These are phyloP conservation scores for Orientallactaga sibirica DNA, from an alignment of 2,797 vertebrate species.

Conservation along the genomic window DNA sequence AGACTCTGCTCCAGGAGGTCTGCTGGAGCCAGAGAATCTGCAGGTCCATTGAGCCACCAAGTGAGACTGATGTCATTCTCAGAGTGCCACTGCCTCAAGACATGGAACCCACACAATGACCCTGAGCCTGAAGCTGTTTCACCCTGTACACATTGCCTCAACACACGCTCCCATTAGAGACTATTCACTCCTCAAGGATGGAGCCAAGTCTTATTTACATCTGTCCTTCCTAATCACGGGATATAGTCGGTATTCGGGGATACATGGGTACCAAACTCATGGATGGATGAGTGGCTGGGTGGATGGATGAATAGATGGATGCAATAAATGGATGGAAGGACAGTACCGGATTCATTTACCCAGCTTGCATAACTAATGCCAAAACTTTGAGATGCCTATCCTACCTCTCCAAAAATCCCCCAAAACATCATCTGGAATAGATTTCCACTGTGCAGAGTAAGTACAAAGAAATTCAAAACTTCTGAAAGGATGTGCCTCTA, in stretches of 20 bases:
- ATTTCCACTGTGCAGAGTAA: neutral
- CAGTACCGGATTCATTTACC: conserved; percentile 16
- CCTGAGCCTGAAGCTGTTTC: neutral
- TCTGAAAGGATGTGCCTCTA: neutral
- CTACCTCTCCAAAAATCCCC: neutral
- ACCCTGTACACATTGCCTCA: neutral
- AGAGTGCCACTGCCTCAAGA: neutral
- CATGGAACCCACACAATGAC: neutral
- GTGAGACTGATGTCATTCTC: neutral
- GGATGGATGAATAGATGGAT: too few species aligned
- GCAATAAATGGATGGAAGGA: neutral
- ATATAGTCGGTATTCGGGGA: neutral
- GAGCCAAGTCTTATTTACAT: neutral
- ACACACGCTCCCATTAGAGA: neutral
- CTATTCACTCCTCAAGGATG: neutral
- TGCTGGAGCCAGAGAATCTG: neutral
- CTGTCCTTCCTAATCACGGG: neutral
- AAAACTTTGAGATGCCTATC: conserved; percentile 2
- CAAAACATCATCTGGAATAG: conserved; percentile 10
- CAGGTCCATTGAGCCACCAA: neutral
- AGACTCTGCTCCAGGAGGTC: neutral
- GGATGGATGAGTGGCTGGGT: neutral
- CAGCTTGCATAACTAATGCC: neutral
- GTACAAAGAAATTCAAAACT: conserved; percentile 54
- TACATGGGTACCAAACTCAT: neutral